Evolutionary conservation across 2,888 invertebrate species (phyloP).

Genomic region (Allacma fusca): DNA sequence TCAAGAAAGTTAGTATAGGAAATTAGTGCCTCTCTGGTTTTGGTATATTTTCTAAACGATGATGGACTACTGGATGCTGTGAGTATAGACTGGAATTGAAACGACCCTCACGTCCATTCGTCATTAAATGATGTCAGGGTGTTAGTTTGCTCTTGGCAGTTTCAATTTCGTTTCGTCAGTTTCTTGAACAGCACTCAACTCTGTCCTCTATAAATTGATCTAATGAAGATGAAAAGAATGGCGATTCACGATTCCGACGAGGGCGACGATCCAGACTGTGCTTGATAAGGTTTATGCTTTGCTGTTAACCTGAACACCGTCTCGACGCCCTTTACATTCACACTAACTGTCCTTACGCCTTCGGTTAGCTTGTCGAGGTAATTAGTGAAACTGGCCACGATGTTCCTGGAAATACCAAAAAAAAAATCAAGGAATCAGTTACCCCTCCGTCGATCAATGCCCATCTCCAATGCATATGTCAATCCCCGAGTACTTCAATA

Average conservation of each 20-base stretch:
- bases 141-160: slow-evolving; percentile 30
- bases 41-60: neutral
- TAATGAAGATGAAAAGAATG: slow-evolving; percentile 26
- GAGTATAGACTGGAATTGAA: neutral
- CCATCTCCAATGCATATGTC: no score
- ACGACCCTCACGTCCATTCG: slow-evolving; percentile 24
- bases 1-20: neutral
- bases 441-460: no score
- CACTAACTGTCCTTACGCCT: slow-evolving; percentile 59
- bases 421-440: slow-evolving; percentile 11
- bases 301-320: slow-evolving; percentile 60
- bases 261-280: neutral
- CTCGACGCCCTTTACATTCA: slow-evolving; percentile 61
- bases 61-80: neutral
- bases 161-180: slow-evolving; percentile 12
- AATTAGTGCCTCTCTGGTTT: neutral
- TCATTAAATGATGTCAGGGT: slow-evolving; percentile 21
- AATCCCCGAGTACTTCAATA: no score
- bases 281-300: slow-evolving; percentile 52
- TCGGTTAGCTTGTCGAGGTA: slow-evolving; percentile 61
- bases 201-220: slow-evolving; percentile 11
- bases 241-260: neutral
- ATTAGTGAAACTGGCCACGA: slow-evolving; percentile 58
- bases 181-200: slow-evolving; percentile 8
- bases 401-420: slow-evolving; percentile 48